Percentiles rank a stretch among this genome's conserved stretches.
Evolutionary conservation across 2,113 vertebrate genomes (phyloP).

Genomic region (Propithecus coquereli): DNA sequence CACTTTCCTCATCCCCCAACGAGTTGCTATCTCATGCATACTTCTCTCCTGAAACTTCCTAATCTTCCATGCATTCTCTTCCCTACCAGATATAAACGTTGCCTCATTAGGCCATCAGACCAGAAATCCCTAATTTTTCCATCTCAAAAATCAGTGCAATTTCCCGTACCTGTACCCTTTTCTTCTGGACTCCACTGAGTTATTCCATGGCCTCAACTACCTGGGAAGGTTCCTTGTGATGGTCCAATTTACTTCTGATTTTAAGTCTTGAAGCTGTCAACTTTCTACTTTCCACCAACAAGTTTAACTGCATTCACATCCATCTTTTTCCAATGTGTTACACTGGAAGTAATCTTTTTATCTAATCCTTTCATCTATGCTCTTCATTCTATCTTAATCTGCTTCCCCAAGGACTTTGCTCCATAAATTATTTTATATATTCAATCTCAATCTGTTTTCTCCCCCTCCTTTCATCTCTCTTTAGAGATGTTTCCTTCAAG

Average conservation of each 20-base stretch:
- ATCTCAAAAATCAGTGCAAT: background rate
- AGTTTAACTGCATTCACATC: background rate
- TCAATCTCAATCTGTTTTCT: background rate
- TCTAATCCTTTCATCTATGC: background rate
- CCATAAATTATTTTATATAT: background rate
- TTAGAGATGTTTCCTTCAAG: background rate
- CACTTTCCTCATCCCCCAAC: background rate
- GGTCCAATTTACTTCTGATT: background rate
- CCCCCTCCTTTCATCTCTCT: background rate
- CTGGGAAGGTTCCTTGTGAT: background rate
- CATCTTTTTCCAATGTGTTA: background rate
- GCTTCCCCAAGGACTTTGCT: background rate
- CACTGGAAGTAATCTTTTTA: background rate
- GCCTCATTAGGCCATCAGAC: background rate
- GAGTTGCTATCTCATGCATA: background rate
- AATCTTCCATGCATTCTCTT: background rate
- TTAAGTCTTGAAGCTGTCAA: background rate
- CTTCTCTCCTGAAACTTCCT: background rate
- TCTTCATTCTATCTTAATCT: background rate
- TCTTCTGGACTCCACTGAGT: background rate
- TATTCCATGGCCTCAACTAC: background rate
- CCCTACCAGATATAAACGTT: background rate
- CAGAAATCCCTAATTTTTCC: background rate
- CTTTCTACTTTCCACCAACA: conserved; percentile 19
- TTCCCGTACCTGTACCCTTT: background rate